Evolutionary conservation across 2,888 invertebrate genomes (phyloP).

Genomic region (Chelonus formosanus): DNA sequence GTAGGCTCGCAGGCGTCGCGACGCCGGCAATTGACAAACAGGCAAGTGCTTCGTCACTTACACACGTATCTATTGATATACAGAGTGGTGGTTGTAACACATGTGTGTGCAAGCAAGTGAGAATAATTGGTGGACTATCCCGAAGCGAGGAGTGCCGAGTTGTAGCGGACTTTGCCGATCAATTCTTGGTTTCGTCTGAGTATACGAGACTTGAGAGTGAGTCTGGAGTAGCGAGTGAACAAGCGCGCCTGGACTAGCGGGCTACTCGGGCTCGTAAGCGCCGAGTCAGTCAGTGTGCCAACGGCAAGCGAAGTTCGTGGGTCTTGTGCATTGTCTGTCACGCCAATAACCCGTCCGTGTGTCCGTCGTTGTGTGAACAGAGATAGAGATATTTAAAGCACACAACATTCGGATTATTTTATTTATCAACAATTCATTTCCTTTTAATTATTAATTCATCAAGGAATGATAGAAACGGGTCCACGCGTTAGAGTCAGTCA

Average conservation of each 20-base stretch:
- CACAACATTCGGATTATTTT: neutral
- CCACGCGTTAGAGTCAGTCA: slow-evolving; percentile 58
- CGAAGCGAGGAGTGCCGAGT: slow-evolving; percentile 36
- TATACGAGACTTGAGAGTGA: slow-evolving; percentile 23
- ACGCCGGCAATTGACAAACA: slow-evolving; percentile 21
- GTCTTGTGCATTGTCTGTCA: slow-evolving; percentile 11
- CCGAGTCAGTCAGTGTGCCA: slow-evolving; percentile 64
- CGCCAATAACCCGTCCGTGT: slow-evolving; percentile 1
- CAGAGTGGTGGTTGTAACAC: neutral
- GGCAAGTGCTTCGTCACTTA: slow-evolving; percentile 14
- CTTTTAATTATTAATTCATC: neutral
- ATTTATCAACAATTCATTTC: neutral
- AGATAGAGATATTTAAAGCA: neutral
- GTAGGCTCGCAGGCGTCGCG: slow-evolving; percentile 28
- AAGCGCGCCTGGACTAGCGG: slow-evolving; percentile 63
- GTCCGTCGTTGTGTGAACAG: slow-evolving; percentile 1
- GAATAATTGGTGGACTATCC: slow-evolving; percentile 5
- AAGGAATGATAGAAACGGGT: slow-evolving; percentile 18
- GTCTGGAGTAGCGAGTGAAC: slow-evolving; percentile 46
- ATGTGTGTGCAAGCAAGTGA: slow-evolving; percentile 8
- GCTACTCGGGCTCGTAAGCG: slow-evolving; percentile 54
- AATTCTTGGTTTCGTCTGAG: slow-evolving; percentile 44
- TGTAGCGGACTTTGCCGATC: slow-evolving; percentile 35
- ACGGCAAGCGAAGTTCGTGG: slow-evolving; percentile 51
- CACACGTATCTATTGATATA: slow-evolving; percentile 8